phyloP scores from a whole-genome alignment of 2,797 vertebrate genomes.

The Carcharodon carcharias region DNA sequence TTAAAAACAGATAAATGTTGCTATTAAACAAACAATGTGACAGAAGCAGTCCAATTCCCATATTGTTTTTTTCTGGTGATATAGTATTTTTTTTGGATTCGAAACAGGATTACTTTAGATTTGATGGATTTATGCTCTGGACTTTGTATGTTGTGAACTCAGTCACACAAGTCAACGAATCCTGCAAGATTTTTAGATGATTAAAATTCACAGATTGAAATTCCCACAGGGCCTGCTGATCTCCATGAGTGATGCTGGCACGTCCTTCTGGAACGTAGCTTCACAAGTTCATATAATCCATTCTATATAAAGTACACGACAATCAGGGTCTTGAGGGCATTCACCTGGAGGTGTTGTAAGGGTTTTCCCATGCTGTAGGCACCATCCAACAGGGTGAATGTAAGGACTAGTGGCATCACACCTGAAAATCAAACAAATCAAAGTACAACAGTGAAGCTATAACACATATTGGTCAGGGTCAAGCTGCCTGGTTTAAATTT shows the following conservation, averaged over 20 bases:
- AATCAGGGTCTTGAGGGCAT: slow-evolving; percentile 41
- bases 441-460: background rate
- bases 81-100: background rate
- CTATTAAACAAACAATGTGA: too few relatives aligned
- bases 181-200: background rate
- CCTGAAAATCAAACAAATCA: slow-evolving; percentile 50
- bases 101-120: background rate
- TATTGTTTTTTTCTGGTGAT: background rate
- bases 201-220: background rate
- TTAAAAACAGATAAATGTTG: background rate
- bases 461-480: background rate
- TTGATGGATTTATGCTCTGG: background rate
- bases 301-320: background rate
- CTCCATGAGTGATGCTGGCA: too few relatives aligned
- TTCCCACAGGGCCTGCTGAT: background rate
- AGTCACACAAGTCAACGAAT: background rate
- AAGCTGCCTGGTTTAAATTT: too few relatives aligned
- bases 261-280: background rate
- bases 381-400: slow-evolving; percentile 76
- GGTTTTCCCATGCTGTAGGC: slow-evolving; percentile 67
- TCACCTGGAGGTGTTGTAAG: slow-evolving; percentile 72
- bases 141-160: background rate
- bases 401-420: slow-evolving; percentile 74
- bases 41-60: background rate
- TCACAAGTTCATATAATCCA: background rate